phyloP scores from a whole-genome alignment of 2,888 invertebrate genomes.

The Endomychus coccineus region DNA sequence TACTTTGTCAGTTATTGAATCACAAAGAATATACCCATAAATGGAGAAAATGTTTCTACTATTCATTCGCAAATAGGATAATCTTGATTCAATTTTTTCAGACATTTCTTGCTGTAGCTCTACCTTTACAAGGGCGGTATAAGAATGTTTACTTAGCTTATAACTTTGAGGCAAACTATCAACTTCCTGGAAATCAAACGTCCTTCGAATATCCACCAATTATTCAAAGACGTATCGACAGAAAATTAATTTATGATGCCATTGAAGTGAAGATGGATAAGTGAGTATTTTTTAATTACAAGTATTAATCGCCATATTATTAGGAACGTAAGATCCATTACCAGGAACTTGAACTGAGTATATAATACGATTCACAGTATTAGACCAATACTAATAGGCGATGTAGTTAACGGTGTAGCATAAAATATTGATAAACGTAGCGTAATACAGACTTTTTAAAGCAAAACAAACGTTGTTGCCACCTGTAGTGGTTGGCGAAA shows the following conservation, averaged over 20 bases:
- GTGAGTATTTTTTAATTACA: slow-evolving; percentile 22
- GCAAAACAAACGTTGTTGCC: no score
- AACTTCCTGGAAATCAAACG: slow-evolving; percentile 50
- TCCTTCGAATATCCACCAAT: slow-evolving; percentile 35
- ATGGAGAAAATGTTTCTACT: background rate
- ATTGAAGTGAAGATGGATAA: slow-evolving; percentile 32
- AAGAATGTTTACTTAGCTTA: slow-evolving; percentile 65
- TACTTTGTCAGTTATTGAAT: background rate
- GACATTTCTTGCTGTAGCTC: slow-evolving; percentile 63
- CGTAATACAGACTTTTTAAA: no score
- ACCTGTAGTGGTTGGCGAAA: no score
- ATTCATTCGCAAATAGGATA: no score
- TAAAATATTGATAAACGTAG: no score
- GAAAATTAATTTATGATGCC: slow-evolving; percentile 29
- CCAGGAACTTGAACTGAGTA: no score
- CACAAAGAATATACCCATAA: background rate
- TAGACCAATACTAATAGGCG: no score
- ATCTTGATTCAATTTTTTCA: slow-evolving; percentile 38
- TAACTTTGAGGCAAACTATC: slow-evolving; percentile 67
- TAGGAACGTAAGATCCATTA: no score
- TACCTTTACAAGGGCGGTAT: slow-evolving; percentile 61
- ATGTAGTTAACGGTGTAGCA: no score
- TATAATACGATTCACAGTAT: no score
- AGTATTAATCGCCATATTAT: background rate
- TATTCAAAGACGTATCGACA: slow-evolving; percentile 25